Conservation (phyloP, 2,888 invertebrate species). For the Tenodera sinensis region DNA sequence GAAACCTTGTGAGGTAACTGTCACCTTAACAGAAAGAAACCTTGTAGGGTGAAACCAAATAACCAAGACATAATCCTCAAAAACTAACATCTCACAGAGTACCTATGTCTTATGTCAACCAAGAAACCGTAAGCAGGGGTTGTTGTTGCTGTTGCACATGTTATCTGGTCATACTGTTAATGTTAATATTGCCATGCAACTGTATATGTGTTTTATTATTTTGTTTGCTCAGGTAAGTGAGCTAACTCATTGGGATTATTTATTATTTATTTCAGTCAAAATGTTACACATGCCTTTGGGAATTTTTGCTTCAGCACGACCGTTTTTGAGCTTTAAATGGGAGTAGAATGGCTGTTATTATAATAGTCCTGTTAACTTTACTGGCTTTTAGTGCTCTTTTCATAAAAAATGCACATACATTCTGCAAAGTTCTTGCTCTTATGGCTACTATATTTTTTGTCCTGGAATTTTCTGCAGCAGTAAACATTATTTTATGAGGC, state of each 20-base stretch:
- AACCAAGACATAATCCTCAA: background rate
- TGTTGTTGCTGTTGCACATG: background rate
- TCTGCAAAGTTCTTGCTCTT: background rate
- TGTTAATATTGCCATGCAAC: background rate
- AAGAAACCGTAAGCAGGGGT: background rate
- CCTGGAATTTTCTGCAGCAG: background rate
- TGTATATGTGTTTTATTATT: background rate
- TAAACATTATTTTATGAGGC: too few relatives aligned
- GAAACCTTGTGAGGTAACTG: conserved; percentile 15
- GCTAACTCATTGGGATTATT: background rate
- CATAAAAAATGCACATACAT: background rate
- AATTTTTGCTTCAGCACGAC: background rate
- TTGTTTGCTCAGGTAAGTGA: background rate
- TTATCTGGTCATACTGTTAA: background rate
- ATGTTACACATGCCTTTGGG: background rate
- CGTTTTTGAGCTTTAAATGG: background rate
- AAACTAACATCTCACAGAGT: background rate
- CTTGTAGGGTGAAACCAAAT: conserved; percentile 2
- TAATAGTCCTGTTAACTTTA: background rate
- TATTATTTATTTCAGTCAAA: background rate
- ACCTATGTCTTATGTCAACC: background rate
- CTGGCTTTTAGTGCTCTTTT: background rate
- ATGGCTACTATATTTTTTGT: background rate
- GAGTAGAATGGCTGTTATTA: background rate
- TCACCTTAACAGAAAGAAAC: background rate